Conservation (phyloP, 2,113 vertebrate species). For the Fregetta grallaria region DNA sequence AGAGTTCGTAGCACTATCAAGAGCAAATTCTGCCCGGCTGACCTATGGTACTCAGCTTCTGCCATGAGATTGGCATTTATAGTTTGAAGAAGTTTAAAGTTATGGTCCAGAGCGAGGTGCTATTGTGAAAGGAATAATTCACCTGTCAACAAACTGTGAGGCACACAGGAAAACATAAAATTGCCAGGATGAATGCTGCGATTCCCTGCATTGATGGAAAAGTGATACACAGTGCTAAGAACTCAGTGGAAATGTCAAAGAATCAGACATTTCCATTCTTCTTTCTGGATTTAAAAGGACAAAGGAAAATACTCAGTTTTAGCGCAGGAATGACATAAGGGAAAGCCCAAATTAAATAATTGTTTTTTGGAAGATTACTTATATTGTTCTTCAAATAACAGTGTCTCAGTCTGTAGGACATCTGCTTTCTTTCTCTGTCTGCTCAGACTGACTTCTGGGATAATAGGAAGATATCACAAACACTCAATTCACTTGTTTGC, state of each 20-base stretch:
- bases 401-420: neutral
- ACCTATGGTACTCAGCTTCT: neutral
- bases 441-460: constrained; percentile 6
- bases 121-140: neutral
- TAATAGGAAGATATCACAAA: constrained; percentile 32
- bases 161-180: neutral
- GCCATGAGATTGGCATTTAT: neutral
- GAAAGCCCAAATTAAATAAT: neutral
- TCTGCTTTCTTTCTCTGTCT: neutral
- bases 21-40: neutral
- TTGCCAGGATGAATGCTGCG: neutral
- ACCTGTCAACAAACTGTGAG: neutral
- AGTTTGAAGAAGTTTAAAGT: neutral
- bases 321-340: neutral
- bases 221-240: neutral
- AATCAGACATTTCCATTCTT: neutral
- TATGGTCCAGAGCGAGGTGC: neutral
- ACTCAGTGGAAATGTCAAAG: neutral
- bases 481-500: constrained; percentile 46
- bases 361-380: neutral
- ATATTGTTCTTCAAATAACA: constrained; percentile 8
- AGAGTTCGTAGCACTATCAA: neutral
- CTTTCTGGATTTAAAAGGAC: neutral
- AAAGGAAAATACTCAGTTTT: neutral
- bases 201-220: neutral